Conservation (phyloP, 2,797 vertebrate genomes). For the Acestrorhynchus altus region DNA sequence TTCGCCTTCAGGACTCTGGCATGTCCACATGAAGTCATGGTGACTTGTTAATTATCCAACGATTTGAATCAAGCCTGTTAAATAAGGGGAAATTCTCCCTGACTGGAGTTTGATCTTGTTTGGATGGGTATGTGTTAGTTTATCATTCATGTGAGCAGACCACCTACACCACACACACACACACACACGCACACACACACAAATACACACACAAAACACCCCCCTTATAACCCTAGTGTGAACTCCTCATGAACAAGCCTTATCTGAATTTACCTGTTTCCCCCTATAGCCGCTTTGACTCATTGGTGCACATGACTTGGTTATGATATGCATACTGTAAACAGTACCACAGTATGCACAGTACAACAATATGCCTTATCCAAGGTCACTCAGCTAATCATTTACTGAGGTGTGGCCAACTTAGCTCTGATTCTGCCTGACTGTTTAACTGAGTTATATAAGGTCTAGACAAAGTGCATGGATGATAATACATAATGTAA, state of each 20-base stretch:
- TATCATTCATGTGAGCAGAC: not conserved
- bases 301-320: conserved; percentile 17
- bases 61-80: not conserved
- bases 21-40: not conserved
- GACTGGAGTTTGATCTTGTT: not conserved
- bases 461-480: conserved; percentile 14
- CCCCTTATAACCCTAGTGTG: not conserved
- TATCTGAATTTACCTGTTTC: not conserved
- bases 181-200: not conserved
- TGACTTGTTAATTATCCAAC: not conserved
- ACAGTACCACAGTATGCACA: not conserved
- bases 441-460: conserved; percentile 16
- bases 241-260: conserved; percentile 8
- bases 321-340: not conserved
- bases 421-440: not conserved
- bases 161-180: not conserved
- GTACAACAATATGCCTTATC: not conserved
- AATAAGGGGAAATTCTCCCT: not conserved
- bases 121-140: not conserved
- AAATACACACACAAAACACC: not conserved
- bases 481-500: not conserved
- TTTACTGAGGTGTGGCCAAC: conserved; percentile 15
- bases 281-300: not conserved
- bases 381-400: conserved; percentile 22
- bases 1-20: not conserved